Conservation (phyloP, 2,113 vertebrate species). For the Hiodon tergisus region DNA sequence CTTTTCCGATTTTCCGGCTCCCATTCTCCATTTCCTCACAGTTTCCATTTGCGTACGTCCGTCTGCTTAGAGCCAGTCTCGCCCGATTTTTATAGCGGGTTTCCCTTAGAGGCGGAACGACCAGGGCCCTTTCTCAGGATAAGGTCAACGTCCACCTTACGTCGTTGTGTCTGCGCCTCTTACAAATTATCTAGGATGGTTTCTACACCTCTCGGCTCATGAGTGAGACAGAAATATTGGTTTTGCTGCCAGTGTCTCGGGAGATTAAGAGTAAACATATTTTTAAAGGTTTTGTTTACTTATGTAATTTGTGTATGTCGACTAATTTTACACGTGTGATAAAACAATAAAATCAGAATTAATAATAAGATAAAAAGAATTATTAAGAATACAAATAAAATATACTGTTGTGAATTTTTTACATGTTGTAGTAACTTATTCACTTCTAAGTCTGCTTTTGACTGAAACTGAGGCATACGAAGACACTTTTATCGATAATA, state of each 20-base stretch:
- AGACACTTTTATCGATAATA: too few relatives aligned
- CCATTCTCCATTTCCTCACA: constrained; percentile 83
- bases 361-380: not conserved
- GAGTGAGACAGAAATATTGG: not conserved
- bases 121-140: constrained; percentile 65
- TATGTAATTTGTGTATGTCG: not conserved
- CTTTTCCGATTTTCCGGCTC: constrained; percentile 75
- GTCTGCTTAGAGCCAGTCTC: constrained; percentile 66
- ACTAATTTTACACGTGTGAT: not conserved
- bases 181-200: too few relatives aligned
- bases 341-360: not conserved
- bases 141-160: constrained; percentile 59
- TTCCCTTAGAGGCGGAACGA: constrained; percentile 68
- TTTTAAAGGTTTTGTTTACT: not conserved
- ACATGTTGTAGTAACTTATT: not conserved
- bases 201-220: not conserved
- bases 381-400: not conserved
- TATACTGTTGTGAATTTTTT: too few relatives aligned
- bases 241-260: not conserved
- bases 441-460: too few relatives aligned
- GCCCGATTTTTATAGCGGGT: constrained; percentile 52
- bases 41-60: constrained; percentile 90
- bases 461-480: too few relatives aligned
- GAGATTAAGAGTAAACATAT: too few relatives aligned
- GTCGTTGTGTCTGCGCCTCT: not conserved